Evolutionary conservation across 1,140 invertebrate genomes (phyloP).

Genomic region (Achatina immaculata): DNA sequence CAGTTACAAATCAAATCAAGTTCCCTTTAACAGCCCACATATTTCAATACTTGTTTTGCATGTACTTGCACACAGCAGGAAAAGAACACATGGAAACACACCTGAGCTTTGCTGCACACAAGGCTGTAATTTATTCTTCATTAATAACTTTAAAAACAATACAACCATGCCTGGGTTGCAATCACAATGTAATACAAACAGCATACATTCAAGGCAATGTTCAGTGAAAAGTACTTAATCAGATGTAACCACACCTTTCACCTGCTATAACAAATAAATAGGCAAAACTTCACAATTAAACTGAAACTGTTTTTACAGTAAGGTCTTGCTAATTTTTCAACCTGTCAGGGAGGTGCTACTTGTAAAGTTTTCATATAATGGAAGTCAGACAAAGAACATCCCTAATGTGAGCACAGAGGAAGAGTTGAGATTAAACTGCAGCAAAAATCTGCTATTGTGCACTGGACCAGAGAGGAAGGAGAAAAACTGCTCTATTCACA

Average conservation of each 20-base stretch:
- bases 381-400: too few relatives aligned
- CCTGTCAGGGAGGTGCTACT: neutral
- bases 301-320: neutral
- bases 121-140: neutral
- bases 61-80: too few relatives aligned
- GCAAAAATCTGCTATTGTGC: too few relatives aligned
- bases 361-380: neutral
- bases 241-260: neutral
- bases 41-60: too few relatives aligned
- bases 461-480: too few relatives aligned
- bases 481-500: too few relatives aligned
- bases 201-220: slow-evolving; percentile 8
- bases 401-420: too few relatives aligned
- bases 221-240: neutral
- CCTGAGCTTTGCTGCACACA: neutral
- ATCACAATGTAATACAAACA: slow-evolving; percentile 5
- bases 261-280: neutral
- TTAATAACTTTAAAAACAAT: neutral
- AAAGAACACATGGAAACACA: neutral
- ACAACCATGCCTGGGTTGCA: neutral
- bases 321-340: neutral
- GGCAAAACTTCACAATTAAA: neutral
- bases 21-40: too few relatives aligned
- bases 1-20: too few relatives aligned
- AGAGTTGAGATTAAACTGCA: too few relatives aligned